Conservation (phyloP, 2,113 vertebrate genomes). For the Vimba vimba region DNA sequence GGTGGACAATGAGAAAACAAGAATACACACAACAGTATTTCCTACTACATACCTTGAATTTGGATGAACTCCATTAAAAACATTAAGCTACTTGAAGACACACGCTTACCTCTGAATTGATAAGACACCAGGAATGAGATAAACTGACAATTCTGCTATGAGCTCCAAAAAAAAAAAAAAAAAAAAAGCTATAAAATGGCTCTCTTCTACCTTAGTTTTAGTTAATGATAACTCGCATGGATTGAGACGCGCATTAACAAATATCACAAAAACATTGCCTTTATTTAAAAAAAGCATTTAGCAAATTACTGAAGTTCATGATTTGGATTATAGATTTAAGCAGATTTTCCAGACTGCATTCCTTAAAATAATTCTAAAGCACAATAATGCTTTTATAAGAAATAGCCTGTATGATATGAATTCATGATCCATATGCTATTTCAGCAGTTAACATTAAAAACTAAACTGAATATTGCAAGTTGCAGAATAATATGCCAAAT, state of each 20-base stretch:
- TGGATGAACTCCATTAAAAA: conserved; percentile 35
- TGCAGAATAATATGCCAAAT: neutral
- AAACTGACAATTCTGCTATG: neutral
- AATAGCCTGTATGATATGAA: neutral
- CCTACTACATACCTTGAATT: conserved; percentile 52
- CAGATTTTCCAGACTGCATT: neutral
- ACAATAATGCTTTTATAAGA: neutral
- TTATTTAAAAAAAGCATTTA: neutral
- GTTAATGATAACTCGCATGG: neutral
- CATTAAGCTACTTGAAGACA: conserved; percentile 37
- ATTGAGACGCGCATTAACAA: neutral
- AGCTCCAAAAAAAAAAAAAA: neutral
- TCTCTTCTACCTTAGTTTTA: too few species aligned
- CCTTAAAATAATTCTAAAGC: neutral
- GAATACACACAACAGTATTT: conserved; percentile 45
- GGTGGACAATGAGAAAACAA: conserved; percentile 11
- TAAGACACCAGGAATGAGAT: conserved; percentile 23
- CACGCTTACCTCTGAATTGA: conserved; percentile 49
- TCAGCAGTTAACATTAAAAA: neutral
- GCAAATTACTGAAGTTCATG: neutral
- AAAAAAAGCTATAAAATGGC: neutral
- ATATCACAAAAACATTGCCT: neutral
- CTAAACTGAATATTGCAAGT: neutral
- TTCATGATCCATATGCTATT: neutral
- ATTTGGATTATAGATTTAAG: neutral